Base-by-base conservation (phyloP, 2,888 invertebrate genomes). In the Syritta pipiens region DNA sequence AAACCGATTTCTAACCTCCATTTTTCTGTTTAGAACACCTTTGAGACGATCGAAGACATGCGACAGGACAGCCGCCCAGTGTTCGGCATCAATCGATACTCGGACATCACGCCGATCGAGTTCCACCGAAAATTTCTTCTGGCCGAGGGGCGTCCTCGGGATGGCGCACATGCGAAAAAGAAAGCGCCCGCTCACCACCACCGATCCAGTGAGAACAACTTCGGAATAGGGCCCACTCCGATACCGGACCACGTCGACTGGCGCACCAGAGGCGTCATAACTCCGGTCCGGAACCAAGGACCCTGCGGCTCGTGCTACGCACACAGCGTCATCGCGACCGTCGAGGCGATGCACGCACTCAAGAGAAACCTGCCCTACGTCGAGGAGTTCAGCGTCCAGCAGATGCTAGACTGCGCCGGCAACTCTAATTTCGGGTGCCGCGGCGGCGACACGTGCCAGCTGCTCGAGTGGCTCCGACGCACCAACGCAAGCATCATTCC, bases 261-360 rank as follows among this genome's bases (percentile, higher is more conserved):
- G 94, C 89, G 93, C 82, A 87, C 90, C 0, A 92, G 92, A 84
- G 92, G 92, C 20, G 91, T 93, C 6, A 89, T 96, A 1, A 91
- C 93, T 1, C 88, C 91, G 0, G 91, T 96, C 0, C 91, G 91
- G 57, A 92, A 93, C 86, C 96, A 96, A 87, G 92, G 92, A 7
- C 84, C 90, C 6, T 96, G 96, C 88, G 96, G 96, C 1, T 96
- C 95, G 0, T 96, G 96, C 86, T 96, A 96, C 95, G 96, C 96
- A 0, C 95, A 95, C 88, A 94, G 95, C 85, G 92, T 93, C 0
- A 90, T 95, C 1, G 94, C 93, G 83, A 92, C 92, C 24, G 91
- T 93, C 48, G 96, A 96, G 87, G 91, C 94, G 0, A 94, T 95
- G 94, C 88, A 91, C 46, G 94, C 95, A 0, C 91, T 95, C 14